phyloP scores from a whole-genome alignment of 2,888 invertebrate genomes.

The Caenorhabditis japonica region DNA sequence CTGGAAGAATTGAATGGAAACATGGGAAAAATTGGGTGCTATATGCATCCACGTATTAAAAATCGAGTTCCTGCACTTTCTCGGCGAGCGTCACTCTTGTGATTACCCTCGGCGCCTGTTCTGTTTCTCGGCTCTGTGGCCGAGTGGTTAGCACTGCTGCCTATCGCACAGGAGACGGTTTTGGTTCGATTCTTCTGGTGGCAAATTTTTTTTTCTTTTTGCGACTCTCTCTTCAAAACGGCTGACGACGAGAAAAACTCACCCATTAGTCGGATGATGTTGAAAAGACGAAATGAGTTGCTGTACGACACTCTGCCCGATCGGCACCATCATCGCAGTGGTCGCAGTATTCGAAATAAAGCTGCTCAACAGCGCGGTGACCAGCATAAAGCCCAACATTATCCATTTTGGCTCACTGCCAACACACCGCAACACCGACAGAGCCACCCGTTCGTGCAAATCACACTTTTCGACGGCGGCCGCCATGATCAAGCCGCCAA shows the following conservation, averaged over 20 bases:
- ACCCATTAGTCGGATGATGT: constrained; percentile 63
- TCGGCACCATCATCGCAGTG: constrained; percentile 84
- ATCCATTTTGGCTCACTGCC: constrained; percentile 75
- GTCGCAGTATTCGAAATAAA: constrained; percentile 79
- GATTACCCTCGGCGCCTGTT: too few species aligned
- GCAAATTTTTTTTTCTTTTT: too few species aligned
- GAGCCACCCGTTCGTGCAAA: constrained; percentile 71
- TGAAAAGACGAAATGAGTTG: constrained; percentile 66
- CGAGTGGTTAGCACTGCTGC: too few species aligned
- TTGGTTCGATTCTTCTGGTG: too few species aligned
- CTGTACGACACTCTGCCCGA: constrained; percentile 69
- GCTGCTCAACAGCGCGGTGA: constrained; percentile 72
- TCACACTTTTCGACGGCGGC: constrained; percentile 76
- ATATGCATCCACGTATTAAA: too few species aligned
- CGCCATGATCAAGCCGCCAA: constrained; percentile 77
- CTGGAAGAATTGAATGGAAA: constrained; percentile 41
- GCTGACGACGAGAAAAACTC: too few species aligned
- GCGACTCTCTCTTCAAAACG: too few species aligned
- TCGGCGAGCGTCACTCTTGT: too few species aligned
- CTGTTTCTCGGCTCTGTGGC: too few species aligned
- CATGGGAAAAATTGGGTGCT: too few species aligned
- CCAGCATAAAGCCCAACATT: constrained; percentile 76
- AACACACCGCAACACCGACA: constrained; percentile 65
- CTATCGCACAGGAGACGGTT: too few species aligned
- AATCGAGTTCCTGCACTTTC: too few species aligned